These are phyloP conservation scores for Etheostoma perlongum DNA, from an alignment of 2,797 vertebrate species.

Conservation along the genomic window DNA sequence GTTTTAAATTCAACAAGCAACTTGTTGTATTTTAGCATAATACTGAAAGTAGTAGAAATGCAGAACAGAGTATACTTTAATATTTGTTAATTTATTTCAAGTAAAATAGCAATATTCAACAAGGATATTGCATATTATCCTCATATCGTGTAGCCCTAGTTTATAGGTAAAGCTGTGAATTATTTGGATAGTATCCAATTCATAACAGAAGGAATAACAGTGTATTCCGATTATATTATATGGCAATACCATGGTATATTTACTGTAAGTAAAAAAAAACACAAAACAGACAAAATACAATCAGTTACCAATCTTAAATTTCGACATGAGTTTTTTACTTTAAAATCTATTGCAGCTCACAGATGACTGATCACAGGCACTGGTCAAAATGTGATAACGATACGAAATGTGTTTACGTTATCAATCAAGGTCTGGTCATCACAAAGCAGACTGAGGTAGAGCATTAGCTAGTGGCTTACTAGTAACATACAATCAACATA, in stretches of 20 bases:
- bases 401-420: slow-evolving; percentile 5
- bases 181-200: neutral
- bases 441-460: slow-evolving; percentile 56
- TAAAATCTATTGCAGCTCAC: neutral
- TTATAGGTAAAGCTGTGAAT: neutral
- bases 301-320: neutral
- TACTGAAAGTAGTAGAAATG: no score
- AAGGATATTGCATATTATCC: no score
- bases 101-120: no score
- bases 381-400: neutral
- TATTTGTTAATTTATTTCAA: no score
- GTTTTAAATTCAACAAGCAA: no score
- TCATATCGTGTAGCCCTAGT: no score
- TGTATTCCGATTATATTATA: neutral
- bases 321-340: neutral
- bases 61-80: no score
- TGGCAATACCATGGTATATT: neutral
- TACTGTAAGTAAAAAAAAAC: neutral
- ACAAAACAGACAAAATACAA: neutral
- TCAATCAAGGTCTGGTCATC: slow-evolving; percentile 37
- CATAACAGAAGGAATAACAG: neutral
- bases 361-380: neutral
- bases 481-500: slow-evolving; percentile 66
- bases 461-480: slow-evolving; percentile 52
- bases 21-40: no score